Evolutionary conservation across 2,113 vertebrate species (phyloP).

Genomic region (Indicator maculatus): DNA sequence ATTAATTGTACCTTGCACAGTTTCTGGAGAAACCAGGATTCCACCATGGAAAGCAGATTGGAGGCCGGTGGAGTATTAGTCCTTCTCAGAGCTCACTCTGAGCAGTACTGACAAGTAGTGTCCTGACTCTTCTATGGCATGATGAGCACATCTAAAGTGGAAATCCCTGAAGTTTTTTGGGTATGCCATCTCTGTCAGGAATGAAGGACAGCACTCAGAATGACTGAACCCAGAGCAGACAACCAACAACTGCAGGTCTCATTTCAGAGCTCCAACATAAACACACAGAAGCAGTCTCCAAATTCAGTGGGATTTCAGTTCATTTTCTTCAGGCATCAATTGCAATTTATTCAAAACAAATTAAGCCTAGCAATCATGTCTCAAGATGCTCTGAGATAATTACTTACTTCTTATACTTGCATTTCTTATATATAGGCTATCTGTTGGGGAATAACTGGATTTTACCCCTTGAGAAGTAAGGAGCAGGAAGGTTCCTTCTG

Average conservation of each 20-base stretch:
- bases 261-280: background rate
- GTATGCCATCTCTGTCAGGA: background rate
- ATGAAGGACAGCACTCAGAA: background rate
- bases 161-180: background rate
- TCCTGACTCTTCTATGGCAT: background rate
- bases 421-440: background rate
- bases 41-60: fast-evolving
- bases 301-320: background rate
- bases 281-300: background rate
- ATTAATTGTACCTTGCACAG: background rate
- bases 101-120: background rate
- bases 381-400: background rate
- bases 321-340: background rate
- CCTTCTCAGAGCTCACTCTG: fast-evolving
- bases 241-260: background rate
- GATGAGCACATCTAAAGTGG: background rate
- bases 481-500: background rate
- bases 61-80: too few species aligned
- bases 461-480: background rate
- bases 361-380: background rate
- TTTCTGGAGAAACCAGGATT: background rate
- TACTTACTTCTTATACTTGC: background rate
- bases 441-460: background rate
- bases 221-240: background rate
- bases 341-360: background rate